Conservation (phyloP, 2,797 vertebrate species). For the Loriculus beryllinus region DNA sequence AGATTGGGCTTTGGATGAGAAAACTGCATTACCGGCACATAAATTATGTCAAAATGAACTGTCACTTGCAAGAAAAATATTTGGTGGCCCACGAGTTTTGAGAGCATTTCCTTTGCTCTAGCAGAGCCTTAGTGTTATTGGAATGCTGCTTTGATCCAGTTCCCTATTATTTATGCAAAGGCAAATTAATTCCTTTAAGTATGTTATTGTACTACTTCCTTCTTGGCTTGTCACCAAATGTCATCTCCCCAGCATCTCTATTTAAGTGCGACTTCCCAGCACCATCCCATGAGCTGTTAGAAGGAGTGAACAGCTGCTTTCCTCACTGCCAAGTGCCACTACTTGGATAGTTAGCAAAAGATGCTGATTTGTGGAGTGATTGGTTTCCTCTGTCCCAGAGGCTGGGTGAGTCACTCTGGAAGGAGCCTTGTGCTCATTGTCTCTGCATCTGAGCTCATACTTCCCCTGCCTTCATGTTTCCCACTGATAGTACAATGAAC, state of each 20-base stretch:
- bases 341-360: conserved; percentile 20
- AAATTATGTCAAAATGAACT: not conserved
- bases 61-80: not conserved
- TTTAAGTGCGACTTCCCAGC: not conserved
- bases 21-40: not conserved
- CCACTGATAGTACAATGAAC: conserved; percentile 21
- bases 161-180: not conserved
- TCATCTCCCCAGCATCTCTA: not conserved
- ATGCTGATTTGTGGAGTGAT: conserved; percentile 34
- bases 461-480: conserved; percentile 57
- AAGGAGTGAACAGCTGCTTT: conserved; percentile 20
- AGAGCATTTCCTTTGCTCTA: not conserved
- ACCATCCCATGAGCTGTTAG: not conserved
- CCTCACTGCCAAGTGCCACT: conserved; percentile 10
- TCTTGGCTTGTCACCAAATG: not conserved
- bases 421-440: conserved; percentile 49
- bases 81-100: not conserved
- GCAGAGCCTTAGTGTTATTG: not conserved
- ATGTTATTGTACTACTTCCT: not conserved
- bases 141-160: not conserved
- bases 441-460: conserved; percentile 50
- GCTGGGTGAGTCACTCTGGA: conserved; percentile 53
- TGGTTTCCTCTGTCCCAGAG: conserved; percentile 34
- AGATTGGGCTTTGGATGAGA: not conserved
- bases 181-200: not conserved